Evolutionary conservation across 2,888 invertebrate species (phyloP), one percentile per base, ranked within the genome.

Genomic region (Sesia apiformis): DNA sequence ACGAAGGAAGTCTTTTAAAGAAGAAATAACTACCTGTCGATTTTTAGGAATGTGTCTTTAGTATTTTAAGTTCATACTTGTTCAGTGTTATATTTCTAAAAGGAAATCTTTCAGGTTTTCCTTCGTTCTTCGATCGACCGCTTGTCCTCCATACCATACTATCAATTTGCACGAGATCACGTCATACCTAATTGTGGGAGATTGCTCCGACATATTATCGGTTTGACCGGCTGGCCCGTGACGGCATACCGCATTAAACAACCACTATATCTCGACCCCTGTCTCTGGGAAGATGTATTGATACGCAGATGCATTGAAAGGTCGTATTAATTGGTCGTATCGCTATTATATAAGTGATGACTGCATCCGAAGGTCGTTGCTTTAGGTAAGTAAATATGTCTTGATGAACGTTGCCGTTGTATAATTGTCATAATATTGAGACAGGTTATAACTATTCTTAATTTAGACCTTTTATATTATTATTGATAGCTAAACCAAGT

Each of bases 101-200:
- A 23, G 1, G 23, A 23, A 23, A 23, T 23, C 23, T 23, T 23
- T 23, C 23, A 23, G 23, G 1, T 23, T 23, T 23, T 23, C 23
- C 23, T 23, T 23, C 23, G 23, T 23, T 23, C 23, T 23, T 23
- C 23, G 23, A 23, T 23, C 23, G 42, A 6, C 42, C 6, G 46
- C 23, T 3, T 46, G 46, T 46, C 46, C 46, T 8, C 4, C n/a
- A 46, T 7, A 38, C 5, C 38, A 50, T 7, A 38, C 39, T 50
- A 50, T 38, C 39, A 38, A 50, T 50, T 50, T 50, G 50, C 38
- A 5, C 50, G 50, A 54, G 61, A 67, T 79, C 76, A 74, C 82
- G 81, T 85, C 84, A 84, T 81, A 60, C 62, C 68, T 81, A 79
- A 84, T 83, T 84, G 74, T 68, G 60, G 69, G 61, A 75, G 66